These are phyloP conservation scores for Lophius piscatorius DNA, from an alignment of 2,113 vertebrate genomes.

Conservation along the genomic window DNA sequence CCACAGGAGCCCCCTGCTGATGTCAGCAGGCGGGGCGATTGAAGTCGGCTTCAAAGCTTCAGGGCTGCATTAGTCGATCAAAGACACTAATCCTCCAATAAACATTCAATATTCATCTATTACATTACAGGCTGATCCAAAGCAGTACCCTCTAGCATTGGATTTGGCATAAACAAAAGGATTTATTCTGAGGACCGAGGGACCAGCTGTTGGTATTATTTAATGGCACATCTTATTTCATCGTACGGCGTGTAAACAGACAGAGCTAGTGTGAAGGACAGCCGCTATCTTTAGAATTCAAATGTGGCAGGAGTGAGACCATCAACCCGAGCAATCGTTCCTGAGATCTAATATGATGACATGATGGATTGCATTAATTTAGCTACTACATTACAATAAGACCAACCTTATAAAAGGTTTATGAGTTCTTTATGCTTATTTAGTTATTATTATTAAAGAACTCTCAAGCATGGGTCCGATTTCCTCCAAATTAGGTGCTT, in stretches of 20 bases:
- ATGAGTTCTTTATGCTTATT: too few species aligned
- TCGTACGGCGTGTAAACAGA: background rate
- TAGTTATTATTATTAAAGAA: too few species aligned
- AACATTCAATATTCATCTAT: slow-evolving; percentile 49
- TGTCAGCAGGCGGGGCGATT: slow-evolving; percentile 22
- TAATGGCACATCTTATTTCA: slow-evolving; percentile 26
- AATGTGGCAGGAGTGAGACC: background rate
- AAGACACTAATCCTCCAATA: slow-evolving; percentile 51
- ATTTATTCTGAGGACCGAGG: slow-evolving; percentile 7
- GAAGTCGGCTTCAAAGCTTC: slow-evolving; percentile 50
- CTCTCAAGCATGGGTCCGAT: too few species aligned
- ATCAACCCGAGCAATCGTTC: background rate
- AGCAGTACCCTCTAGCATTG: slow-evolving; percentile 32
- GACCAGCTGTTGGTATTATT: background rate
- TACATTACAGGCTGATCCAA: slow-evolving; percentile 32
- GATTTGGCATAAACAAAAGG: slow-evolving; percentile 30
- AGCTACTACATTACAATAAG: too few species aligned
- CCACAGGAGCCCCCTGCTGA: background rate
- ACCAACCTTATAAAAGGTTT: too few species aligned
- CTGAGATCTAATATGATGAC: background rate
- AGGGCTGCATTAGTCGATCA: slow-evolving; percentile 48
- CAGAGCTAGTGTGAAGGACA: background rate
- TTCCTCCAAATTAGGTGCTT: too few species aligned
- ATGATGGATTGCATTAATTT: background rate
- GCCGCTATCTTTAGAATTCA: background rate